These are phyloP conservation scores for Lasioglossum villosulum DNA, from an alignment of 2,888 invertebrate species.

Conservation along the genomic window DNA sequence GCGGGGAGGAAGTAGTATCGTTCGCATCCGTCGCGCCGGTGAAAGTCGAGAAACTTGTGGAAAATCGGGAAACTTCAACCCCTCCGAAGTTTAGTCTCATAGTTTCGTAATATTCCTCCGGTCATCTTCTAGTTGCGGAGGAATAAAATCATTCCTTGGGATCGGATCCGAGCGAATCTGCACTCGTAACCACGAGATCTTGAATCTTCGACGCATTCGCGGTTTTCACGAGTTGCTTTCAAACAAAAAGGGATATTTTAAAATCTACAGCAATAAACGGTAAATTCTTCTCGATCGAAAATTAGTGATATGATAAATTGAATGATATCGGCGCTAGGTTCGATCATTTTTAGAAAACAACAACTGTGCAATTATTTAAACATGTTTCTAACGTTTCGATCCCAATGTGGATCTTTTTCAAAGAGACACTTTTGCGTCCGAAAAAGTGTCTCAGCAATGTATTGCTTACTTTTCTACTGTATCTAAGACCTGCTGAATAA, in stretches of 20 bases:
- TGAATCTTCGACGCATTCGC: neutral
- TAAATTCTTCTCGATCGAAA: too few relatives aligned
- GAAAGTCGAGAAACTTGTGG: conserved; percentile 14
- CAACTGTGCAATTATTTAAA: too few relatives aligned
- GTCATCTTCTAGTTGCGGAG: neutral
- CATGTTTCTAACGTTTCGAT: too few relatives aligned
- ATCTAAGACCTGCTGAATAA: too few relatives aligned
- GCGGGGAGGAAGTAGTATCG: conserved; percentile 7
- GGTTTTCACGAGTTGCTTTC: neutral
- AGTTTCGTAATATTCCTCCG: neutral
- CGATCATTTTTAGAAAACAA: too few relatives aligned
- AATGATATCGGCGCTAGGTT: too few relatives aligned
- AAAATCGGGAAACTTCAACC: neutral
- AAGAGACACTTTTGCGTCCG: too few relatives aligned
- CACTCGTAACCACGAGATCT: neutral
- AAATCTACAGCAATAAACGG: too few relatives aligned
- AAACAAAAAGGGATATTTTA: neutral
- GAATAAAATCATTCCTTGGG: neutral
- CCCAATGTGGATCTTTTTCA: too few relatives aligned
- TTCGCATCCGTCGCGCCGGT: conserved; percentile 3
- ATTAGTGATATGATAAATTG: too few relatives aligned
- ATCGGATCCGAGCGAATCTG: neutral
- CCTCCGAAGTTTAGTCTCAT: neutral
- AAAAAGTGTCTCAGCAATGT: too few relatives aligned
- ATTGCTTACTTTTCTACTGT: too few relatives aligned